phyloP scores from a whole-genome alignment of 2,113 vertebrate species.

The Bungarus multicinctus region DNA sequence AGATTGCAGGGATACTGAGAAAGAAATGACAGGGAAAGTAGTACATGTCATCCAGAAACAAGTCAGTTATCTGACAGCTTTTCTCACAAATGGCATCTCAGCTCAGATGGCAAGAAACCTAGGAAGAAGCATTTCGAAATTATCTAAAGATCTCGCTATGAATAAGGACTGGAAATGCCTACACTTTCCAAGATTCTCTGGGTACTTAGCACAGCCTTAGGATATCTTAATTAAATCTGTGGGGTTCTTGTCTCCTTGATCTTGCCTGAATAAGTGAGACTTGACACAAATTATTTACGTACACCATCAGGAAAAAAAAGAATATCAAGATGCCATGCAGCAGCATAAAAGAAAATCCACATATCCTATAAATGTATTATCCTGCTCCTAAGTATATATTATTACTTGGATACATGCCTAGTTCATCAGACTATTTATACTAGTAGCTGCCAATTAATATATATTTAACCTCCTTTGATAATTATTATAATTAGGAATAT shows the following conservation, averaged over 20 bases:
- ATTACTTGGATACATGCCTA: not conserved
- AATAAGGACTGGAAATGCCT: not conserved
- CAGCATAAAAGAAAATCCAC: not conserved
- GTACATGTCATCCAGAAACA: not conserved
- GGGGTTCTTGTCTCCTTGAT: not conserved
- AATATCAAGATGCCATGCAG: not conserved
- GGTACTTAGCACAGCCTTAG: not conserved
- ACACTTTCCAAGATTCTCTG: not conserved
- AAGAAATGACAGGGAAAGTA: not conserved
- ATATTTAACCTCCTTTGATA: not conserved
- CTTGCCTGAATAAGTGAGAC: not conserved
- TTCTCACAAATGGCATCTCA: not conserved
- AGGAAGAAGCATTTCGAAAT: not conserved
- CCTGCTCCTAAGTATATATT: not conserved
- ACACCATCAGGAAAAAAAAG: not conserved
- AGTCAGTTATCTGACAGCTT: not conserved
- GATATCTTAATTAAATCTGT: not conserved
- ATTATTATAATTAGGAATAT: not conserved
- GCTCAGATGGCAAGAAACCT: not conserved
- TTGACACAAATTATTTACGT: not conserved
- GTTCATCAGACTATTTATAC: not conserved
- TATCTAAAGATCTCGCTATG: not conserved
- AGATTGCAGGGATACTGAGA: not conserved
- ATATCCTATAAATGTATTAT: not conserved
- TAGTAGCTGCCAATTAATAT: not conserved